phyloP scores from a whole-genome alignment of 2,113 vertebrate genomes.

The Salvelinus fontinalis region DNA sequence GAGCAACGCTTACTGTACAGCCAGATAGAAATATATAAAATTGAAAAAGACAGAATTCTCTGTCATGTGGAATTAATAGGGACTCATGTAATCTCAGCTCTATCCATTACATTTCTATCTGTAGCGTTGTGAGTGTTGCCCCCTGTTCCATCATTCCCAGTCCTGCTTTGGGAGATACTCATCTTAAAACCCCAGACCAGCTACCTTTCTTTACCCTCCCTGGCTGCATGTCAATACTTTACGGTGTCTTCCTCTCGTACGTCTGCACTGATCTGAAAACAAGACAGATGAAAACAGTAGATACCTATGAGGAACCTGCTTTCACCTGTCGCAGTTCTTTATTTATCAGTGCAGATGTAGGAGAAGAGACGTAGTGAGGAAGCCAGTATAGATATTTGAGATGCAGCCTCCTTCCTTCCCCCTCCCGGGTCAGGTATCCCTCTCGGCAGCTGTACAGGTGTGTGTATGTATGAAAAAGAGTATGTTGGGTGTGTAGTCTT shows the following conservation, averaged over 20 bases:
- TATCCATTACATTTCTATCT: constrained; percentile 4
- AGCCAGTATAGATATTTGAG: constrained; percentile 16
- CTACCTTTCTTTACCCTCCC: not conserved
- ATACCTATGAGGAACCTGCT: not conserved
- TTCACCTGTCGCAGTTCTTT: too few relatives aligned
- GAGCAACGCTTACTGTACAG: not conserved
- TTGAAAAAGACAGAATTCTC: not conserved
- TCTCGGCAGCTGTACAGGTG: constrained; percentile 14
- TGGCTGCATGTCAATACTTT: constrained; percentile 3
- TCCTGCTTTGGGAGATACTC: not conserved
- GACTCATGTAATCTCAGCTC: not conserved
- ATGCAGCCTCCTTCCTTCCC: constrained; percentile 13
- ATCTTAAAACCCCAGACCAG: not conserved
- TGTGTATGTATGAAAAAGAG: constrained; percentile 11
- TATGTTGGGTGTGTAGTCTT: constrained; percentile 10
- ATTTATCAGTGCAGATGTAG: not conserved
- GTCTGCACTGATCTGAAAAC: not conserved
- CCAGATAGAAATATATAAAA: constrained; percentile 1
- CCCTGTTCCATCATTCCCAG: constrained; percentile 9
- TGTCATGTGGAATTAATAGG: not conserved
- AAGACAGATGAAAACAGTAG: not conserved
- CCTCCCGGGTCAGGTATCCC: not conserved
- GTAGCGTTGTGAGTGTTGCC: not conserved
- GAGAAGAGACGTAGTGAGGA: constrained; percentile 4
- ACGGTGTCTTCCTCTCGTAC: constrained; percentile 14